Evolutionary conservation across 2,888 invertebrate genomes (phyloP).

Genomic region (Mylabris sibirica): DNA sequence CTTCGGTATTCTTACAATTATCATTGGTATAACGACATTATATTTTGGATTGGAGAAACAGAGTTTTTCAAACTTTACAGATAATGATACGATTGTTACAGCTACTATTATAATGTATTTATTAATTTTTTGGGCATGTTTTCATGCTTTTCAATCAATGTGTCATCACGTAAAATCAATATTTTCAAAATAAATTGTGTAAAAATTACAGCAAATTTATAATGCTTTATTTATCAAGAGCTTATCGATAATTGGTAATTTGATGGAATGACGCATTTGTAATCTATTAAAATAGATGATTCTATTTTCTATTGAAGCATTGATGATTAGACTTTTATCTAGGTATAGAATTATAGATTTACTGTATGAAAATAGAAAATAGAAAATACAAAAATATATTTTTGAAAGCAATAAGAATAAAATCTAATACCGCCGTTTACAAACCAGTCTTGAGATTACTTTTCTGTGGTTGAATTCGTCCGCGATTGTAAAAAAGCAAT

Average conservation of each 20-base stretch:
- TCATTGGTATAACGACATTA: conserved; percentile 17
- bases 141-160: conserved; percentile 12
- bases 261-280: too few relatives aligned
- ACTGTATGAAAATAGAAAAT: too few relatives aligned
- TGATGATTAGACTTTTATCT: too few relatives aligned
- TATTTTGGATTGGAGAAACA: conserved; percentile 16
- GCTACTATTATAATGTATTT: conserved; percentile 21
- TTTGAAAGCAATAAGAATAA: too few relatives aligned
- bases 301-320: too few relatives aligned
- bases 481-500: too few relatives aligned
- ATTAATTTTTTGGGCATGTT: conserved; percentile 19
- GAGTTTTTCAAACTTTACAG: conserved; percentile 11
- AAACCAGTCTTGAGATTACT: too few relatives aligned
- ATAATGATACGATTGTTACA: conserved; percentile 9
- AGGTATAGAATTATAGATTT: too few relatives aligned
- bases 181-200: neutral
- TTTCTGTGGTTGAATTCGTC: too few relatives aligned
- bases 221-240: neutral
- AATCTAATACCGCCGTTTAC: too few relatives aligned
- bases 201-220: neutral
- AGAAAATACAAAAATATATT: too few relatives aligned
- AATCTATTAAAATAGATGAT: too few relatives aligned
- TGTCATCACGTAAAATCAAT: conserved; percentile 16
- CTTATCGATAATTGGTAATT: neutral
- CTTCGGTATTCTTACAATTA: conserved; percentile 16